phyloP scores from a whole-genome alignment of 2,888 invertebrate genomes.

The Buathra laborator region DNA sequence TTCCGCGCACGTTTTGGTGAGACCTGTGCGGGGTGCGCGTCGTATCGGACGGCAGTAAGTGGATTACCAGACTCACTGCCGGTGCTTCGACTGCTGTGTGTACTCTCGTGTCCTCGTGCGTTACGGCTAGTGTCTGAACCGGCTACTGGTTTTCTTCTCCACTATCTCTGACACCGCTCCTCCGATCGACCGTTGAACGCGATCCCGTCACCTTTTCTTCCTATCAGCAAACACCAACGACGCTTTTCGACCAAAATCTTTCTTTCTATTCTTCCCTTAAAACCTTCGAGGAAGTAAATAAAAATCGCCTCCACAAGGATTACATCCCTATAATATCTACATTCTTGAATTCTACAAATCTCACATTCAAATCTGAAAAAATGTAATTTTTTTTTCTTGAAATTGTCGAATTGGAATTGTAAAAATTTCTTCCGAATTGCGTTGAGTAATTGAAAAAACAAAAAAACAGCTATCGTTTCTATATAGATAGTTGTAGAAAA shows the following conservation, averaged over 20 bases:
- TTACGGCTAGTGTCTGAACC: slow-evolving; percentile 14
- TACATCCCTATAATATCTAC: not conserved
- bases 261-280: slow-evolving; percentile 23
- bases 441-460: not conserved
- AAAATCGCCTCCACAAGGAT: not conserved
- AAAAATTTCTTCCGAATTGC: not conserved
- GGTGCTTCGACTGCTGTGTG: slow-evolving; percentile 11
- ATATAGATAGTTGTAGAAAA: not conserved
- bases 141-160: slow-evolving; percentile 17
- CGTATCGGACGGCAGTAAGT: slow-evolving; percentile 74
- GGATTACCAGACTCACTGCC: slow-evolving; percentile 73
- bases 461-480: not conserved
- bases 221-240: slow-evolving; percentile 10
- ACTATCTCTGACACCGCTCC: slow-evolving; percentile 4
- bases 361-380: too few relatives aligned
- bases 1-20: slow-evolving; percentile 67
- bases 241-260: slow-evolving; percentile 14
- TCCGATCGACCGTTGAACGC: not conserved
- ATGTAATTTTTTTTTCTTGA: not conserved
- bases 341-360: not conserved
- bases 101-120: slow-evolving; percentile 41
- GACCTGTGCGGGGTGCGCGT: slow-evolving; percentile 52
- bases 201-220: slow-evolving; percentile 32
- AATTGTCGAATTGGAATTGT: not conserved
- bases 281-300: not conserved